Base-by-base conservation (phyloP, 2,797 vertebrate genomes). In the Gobio occitaniae region DNA sequence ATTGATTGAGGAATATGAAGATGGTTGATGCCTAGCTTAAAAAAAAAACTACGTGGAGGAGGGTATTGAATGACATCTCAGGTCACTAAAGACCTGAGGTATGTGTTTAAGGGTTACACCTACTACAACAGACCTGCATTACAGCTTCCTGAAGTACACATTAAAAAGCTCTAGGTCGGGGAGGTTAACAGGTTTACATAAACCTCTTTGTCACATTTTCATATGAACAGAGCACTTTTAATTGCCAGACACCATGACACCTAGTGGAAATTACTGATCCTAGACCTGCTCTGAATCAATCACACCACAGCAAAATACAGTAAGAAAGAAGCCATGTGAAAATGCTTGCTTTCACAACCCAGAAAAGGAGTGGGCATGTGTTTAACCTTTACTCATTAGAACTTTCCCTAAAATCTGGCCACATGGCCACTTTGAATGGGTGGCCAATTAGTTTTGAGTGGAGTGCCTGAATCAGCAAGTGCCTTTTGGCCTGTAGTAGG, bases 131-230 rank as follows among this genome's bases (percentile, higher is more conserved):
- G 70, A 13, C 44, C 50, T 65, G 32, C 50, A 36, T 59, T 47
- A 54, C 59, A 32, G 21, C 56, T 63, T 74, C 75, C 74, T 72
- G 16, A 63, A 82, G 19, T 29, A 75, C 71, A 78, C 69, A 82
- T 80, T 76, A 44, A 85, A 82, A 80, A 78, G 38, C 48, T 65
- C 38, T 68, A 61, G 66, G 44, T 68, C 9, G 9, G 65, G 38
- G 17, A 63, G 78, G 83, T 84, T 82, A 87, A 79, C 68, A 47
- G 74, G 71, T 78, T 88, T 87, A 87, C 74, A 61, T 85, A 84
- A 86, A 88, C 83, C 79, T 87, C 80, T 89, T 83, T 80, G 84
- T 87, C 85, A 88, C 50, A 76, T 82, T 80, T 86, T 82, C 47
- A 88, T 84, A 71, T 65, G 76, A 80, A 25, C 63, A 72, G 59